Evolutionary conservation across 2,888 invertebrate species (phyloP), one percentile per base, ranked within the genome.

Genomic region (Aproaerema taeniolella): DNA sequence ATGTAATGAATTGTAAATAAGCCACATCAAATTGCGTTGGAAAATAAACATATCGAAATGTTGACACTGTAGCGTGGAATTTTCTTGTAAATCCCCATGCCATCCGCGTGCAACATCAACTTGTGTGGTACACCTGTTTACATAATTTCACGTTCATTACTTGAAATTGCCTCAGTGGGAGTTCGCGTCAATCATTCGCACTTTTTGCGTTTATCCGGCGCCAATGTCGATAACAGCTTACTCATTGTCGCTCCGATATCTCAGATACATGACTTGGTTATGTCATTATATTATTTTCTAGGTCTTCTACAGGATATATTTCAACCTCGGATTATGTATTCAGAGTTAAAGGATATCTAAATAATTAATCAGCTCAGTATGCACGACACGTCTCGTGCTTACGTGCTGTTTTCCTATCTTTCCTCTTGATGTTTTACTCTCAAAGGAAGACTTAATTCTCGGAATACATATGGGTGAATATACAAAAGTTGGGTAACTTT

Each of bases 131-230:
- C 48, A 47, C 50, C 39, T 53, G 50, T 53, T 51, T 52, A 51
- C 55, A 47, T 63, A 62, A 61, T 64, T 57, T 54, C 53, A 54
- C 55, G 58, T 56, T 62, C 61, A 63, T 63, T 57, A 66, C 63
- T 58, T 61, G 57, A 60, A 62, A 66, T 67, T 62, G 59, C 59
- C 53, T 49, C 53, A 35, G 42, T 47, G 50, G 42, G 36, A 53
- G 47, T 53, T 46, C 52, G 51, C 61, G 57, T 62, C 67, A 65
- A 65, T 67, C 60, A 59, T 49, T 57, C 53, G 58, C 46, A 53
- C 46, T 53, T 63, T 70, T 67, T 73, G 67, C 45, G 52, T 37
- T 45, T 47, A 43, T 39, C 42, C 53, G 65, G 67, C 69, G 73
- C 69, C 71, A 64, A 56, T 59, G 32, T 36, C 31, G 38, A 26